phyloP scores from a whole-genome alignment of 2,113 vertebrate species.

The Centrocercus urophasianus region DNA sequence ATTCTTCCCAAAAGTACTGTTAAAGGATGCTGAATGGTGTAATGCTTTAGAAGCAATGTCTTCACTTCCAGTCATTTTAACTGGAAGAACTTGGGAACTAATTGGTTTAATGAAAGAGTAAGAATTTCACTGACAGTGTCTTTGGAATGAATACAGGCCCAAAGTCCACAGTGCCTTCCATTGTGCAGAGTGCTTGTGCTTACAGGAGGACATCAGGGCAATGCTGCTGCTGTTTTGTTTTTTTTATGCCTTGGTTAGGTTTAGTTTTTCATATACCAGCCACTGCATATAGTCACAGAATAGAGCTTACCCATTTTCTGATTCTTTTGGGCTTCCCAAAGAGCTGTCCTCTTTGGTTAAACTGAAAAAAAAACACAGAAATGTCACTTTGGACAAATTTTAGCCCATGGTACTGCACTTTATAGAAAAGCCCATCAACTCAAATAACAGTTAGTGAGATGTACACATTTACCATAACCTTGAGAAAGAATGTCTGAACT shows the following conservation, averaged over 20 bases:
- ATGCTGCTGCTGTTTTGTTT: too few species aligned
- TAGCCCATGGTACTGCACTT: neutral
- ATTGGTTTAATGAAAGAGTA: neutral
- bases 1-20: neutral
- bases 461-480: neutral
- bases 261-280: neutral
- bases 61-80: neutral
- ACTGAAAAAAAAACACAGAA: neutral
- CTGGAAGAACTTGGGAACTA: neutral
- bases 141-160: neutral
- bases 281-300: neutral
- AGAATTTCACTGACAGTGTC: neutral
- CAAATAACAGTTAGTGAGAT: neutral
- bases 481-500: neutral
- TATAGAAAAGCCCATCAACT: neutral
- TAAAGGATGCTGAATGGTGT: neutral
- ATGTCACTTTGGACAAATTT: conserved; percentile 1
- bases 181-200: neutral
- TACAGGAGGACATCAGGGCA: neutral
- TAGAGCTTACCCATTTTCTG: accelerated
- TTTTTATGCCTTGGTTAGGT: neutral
- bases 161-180: neutral
- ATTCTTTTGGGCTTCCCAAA: neutral
- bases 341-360: neutral
- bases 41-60: neutral